Percentiles rank a stretch among this genome's conserved stretches.
Conservation (phyloP, 2,797 vertebrate genomes). For the Macrochelys suwanniensis region DNA sequence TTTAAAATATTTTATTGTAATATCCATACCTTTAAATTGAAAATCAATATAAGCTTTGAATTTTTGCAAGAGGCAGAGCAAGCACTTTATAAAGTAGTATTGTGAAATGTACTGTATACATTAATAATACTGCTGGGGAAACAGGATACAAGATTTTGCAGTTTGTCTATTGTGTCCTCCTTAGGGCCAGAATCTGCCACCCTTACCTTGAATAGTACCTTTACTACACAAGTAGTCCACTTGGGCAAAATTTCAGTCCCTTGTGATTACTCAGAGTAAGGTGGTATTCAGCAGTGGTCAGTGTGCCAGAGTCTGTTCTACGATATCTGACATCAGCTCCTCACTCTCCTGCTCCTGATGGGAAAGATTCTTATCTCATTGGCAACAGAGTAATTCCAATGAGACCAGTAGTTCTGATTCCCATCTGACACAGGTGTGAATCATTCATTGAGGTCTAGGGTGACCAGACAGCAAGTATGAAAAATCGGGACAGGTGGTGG, state of each 20-base stretch:
- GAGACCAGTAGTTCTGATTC: neutral
- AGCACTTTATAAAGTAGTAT: conserved; percentile 22
- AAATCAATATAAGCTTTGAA: neutral
- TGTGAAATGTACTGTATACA: neutral
- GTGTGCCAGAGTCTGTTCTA: neutral
- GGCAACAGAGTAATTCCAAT: neutral
- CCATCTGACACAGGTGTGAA: neutral
- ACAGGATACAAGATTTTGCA: neutral
- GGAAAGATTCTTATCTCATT: neutral
- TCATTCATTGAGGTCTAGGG: neutral
- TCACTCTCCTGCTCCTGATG: neutral
- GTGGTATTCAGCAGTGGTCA: neutral
- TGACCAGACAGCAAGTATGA: too few species aligned
- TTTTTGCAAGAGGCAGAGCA: conserved; percentile 15
- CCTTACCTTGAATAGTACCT: neutral
- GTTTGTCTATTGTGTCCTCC: neutral
- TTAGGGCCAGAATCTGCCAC: neutral
- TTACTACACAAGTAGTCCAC: neutral
- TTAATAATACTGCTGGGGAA: neutral
- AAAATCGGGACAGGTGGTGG: too few species aligned
- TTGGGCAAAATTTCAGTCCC: neutral
- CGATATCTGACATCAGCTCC: neutral
- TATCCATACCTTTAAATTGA: conserved; percentile 16
- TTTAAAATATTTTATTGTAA: neutral
- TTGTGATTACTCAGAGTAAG: neutral